These are phyloP conservation scores for Melanotaenia parkinsoni DNA, from an alignment of 2,797 vertebrate species.

Conservation along the genomic window DNA sequence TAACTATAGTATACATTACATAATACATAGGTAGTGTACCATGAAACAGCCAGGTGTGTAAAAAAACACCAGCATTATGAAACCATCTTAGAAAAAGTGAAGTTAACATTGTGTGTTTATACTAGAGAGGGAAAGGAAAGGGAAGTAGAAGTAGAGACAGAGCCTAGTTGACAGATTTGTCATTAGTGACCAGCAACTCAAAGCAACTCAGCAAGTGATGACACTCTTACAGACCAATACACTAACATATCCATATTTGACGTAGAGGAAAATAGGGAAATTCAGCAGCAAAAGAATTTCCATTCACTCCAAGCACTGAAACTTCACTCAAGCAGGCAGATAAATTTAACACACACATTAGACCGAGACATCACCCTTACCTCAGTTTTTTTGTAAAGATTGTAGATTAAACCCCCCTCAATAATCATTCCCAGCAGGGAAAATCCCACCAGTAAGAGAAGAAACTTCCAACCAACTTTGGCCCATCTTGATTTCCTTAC, in stretches of 20 bases:
- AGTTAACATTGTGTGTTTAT: conserved; percentile 27
- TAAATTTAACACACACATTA: not conserved
- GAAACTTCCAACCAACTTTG: conserved; percentile 19
- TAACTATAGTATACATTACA: not conserved
- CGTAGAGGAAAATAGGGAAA: conserved; percentile 46
- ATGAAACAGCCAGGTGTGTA: not conserved
- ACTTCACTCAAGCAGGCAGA: not conserved
- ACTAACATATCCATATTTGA: conserved; percentile 27
- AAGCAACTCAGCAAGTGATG: conserved; percentile 9
- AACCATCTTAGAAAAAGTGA: conserved; percentile 41
- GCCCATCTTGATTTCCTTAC: conserved; percentile 32
- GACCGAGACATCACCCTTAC: conserved; percentile 52
- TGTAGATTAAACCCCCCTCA: conserved; percentile 71
- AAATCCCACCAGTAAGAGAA: conserved; percentile 59
- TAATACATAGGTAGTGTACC: not conserved
- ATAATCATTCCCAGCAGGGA: conserved; percentile 64
- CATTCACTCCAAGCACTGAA: not conserved
- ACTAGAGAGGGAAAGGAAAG: conserved; percentile 37
- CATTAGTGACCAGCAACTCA: not conserved
- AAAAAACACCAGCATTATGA: conserved; percentile 15
- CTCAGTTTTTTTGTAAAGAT: conserved; percentile 59
- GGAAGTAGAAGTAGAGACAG: conserved; percentile 50
- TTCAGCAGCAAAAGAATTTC: conserved; percentile 50
- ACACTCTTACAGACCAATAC: not conserved
- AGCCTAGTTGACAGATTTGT: conserved; percentile 19